A percentile compares a stretch with the other conserved stretches of the same genome.
phyloP scores from a whole-genome alignment of 2,888 invertebrate genomes.

The Leuctra nigra region DNA sequence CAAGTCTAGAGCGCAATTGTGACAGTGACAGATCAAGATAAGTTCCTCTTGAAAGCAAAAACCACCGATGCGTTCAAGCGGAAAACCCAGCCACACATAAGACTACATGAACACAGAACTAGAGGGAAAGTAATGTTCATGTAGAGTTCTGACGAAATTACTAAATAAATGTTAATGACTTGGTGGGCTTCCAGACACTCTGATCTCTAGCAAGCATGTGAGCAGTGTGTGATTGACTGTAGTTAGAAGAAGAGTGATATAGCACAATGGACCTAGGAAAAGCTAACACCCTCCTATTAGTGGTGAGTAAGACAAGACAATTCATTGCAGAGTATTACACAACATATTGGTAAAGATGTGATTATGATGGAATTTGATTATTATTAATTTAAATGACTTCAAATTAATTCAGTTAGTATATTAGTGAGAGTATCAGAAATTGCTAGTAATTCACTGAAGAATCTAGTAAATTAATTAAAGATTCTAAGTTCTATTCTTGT shows the following conservation, averaged over 20 bases:
- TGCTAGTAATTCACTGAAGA: too few relatives aligned
- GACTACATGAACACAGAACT: too few relatives aligned
- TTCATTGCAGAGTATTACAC: too few relatives aligned
- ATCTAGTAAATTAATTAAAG: too few relatives aligned
- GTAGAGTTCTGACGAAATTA: too few relatives aligned
- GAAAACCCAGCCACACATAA: conserved; percentile 11
- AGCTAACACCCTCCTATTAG: background rate
- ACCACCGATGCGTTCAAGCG: background rate
- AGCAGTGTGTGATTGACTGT: conserved; percentile 1
- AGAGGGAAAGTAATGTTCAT: conserved; percentile 18
- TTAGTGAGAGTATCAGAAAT: too few relatives aligned
- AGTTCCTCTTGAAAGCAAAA: conserved; percentile 8
- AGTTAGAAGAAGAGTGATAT: too few relatives aligned
- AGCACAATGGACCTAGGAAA: background rate
- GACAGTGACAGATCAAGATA: background rate
- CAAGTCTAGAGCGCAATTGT: background rate
- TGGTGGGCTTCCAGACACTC: background rate
- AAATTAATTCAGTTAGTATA: too few relatives aligned
- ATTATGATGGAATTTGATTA: too few relatives aligned
- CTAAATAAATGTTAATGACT: conserved; percentile 1
- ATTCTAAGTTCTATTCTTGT: too few relatives aligned
- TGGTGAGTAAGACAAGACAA: background rate
- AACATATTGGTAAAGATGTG: too few relatives aligned
- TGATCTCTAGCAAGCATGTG: background rate
- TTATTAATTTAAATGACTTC: too few relatives aligned